These are phyloP conservation scores for Rhimphoctona megacephalus DNA, from an alignment of 2,888 invertebrate genomes.

Conservation along the genomic window DNA sequence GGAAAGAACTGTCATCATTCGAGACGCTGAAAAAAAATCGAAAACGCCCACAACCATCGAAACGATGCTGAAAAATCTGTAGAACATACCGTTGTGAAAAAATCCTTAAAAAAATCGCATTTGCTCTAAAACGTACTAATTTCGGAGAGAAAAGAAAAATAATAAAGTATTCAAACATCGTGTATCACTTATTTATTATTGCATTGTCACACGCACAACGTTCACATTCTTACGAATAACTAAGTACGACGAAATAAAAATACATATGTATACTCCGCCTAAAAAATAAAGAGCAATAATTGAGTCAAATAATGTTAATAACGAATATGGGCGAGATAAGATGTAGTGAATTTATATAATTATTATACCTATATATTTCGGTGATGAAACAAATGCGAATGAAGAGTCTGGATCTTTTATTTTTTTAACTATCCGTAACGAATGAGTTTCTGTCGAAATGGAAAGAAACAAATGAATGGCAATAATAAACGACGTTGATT, in stretches of 20 bases:
- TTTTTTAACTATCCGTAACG: background rate
- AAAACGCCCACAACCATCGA: background rate
- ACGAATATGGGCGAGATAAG: conserved; percentile 14
- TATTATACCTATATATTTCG: conserved; percentile 14
- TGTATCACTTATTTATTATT: conserved; percentile 58
- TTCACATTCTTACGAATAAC: conserved; percentile 48
- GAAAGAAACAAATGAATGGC: background rate
- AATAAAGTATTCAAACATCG: conserved; percentile 13
- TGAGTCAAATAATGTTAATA: conserved; percentile 5
- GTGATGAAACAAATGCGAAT: conserved; percentile 9
- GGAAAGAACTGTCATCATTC: background rate
- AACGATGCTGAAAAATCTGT: background rate
- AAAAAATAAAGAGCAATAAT: conserved; percentile 11
- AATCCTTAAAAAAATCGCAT: no score
- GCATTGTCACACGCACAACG: conserved; percentile 48
- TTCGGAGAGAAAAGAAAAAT: background rate
- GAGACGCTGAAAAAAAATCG: background rate
- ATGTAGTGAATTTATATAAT: background rate
- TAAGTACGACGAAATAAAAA: conserved; percentile 20
- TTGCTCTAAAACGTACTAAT: background rate
- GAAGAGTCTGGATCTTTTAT: background rate
- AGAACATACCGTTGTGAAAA: background rate
- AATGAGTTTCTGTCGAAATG: background rate
- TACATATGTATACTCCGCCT: conserved; percentile 8
- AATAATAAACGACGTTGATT: conserved; percentile 25